Percentiles rank a stretch among this genome's conserved stretches.
Conservation (phyloP, 2,113 vertebrate species). For the Podarcis raffonei region DNA sequence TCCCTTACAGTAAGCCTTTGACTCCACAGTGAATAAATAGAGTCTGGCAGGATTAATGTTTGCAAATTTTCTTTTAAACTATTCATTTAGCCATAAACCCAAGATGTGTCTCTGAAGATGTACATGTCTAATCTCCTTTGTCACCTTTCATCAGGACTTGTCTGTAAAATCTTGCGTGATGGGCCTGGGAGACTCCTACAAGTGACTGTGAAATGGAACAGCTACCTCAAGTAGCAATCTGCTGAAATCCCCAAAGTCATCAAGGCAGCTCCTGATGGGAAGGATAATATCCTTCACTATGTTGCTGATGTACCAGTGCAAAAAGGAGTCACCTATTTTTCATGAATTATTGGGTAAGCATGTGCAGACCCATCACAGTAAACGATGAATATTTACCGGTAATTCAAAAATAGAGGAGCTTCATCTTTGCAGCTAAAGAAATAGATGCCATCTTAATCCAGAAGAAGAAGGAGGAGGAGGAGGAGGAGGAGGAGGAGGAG, state of each 20-base stretch:
- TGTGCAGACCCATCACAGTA: neutral
- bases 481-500: too few species aligned
- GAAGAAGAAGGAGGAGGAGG: neutral
- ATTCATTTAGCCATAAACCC: neutral
- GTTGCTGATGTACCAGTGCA: neutral
- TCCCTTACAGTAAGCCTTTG: neutral
- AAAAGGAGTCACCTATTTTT: neutral
- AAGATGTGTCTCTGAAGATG: neutral
- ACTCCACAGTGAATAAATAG: neutral
- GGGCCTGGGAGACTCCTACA: neutral
- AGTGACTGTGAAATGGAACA: neutral
- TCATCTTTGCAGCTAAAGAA: neutral
- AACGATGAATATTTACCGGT: neutral
- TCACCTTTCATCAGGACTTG: neutral
- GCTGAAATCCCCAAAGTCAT: conserved; percentile 32
- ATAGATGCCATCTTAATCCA: neutral
- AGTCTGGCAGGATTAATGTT: neutral
- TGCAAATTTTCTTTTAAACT: neutral
- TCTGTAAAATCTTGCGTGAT: neutral
- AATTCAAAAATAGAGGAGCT: neutral
- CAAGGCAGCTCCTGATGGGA: neutral
- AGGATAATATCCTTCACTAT: conserved; percentile 1
- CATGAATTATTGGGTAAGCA: conserved; percentile 11
- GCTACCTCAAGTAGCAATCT: neutral
- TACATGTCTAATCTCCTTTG: neutral